Evolutionary conservation across 2,888 invertebrate genomes (phyloP).

Genomic region (Didymodactylos carnosus): DNA sequence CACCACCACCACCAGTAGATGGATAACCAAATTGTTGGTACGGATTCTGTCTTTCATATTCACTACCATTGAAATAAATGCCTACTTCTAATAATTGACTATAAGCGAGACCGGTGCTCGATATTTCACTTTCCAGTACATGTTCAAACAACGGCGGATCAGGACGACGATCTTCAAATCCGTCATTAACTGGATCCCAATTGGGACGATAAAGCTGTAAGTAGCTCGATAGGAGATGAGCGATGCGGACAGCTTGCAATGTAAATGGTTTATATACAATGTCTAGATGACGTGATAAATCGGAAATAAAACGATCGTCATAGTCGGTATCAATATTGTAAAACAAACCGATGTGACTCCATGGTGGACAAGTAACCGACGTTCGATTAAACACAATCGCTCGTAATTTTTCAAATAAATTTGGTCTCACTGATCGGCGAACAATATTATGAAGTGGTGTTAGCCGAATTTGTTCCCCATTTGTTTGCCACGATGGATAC

Average conservation of each 20-base stretch:
- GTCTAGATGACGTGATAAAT: not conserved
- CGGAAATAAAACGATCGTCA: not conserved
- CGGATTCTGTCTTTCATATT: conserved; percentile 11
- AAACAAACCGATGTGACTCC: not conserved
- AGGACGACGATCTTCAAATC: not conserved
- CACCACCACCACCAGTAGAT: not conserved
- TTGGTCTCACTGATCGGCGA: not conserved
- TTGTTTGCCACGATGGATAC: conserved; percentile 13
- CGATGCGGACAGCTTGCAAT: conserved; percentile 10
- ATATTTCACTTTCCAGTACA: conserved; percentile 4
- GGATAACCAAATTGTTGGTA: not conserved
- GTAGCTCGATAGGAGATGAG: conserved; percentile 12
- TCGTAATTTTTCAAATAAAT: conserved; percentile 8
- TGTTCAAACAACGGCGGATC: conserved; percentile 9
- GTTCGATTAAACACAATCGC: not conserved
- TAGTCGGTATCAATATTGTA: not conserved
- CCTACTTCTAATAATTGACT: conserved; percentile 7
- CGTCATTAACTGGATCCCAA: conserved; percentile 6
- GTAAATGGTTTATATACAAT: not conserved
- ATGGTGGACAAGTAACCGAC: not conserved
- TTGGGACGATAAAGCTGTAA: conserved; percentile 2
- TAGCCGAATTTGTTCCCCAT: not conserved
- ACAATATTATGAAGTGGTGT: not conserved
- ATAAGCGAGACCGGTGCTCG: conserved; percentile 4
- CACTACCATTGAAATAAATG: conserved; percentile 9